Base-by-base conservation (phyloP, 2,113 vertebrate species). In the Thamnophis sirtalis region DNA sequence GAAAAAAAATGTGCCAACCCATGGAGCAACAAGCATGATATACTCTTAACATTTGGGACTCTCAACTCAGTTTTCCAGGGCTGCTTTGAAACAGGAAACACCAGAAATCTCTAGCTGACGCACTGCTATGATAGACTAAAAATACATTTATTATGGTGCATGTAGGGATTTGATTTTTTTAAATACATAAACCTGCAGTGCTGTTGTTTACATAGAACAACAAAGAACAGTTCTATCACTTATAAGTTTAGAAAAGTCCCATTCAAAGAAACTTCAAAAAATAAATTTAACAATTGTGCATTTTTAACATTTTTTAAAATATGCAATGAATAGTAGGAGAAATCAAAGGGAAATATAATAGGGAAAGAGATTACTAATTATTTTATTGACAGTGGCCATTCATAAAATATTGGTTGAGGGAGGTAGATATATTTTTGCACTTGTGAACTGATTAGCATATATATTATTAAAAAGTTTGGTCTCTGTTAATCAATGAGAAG, bases 11-110 rank as follows among this genome's bases (percentile, higher is more conserved):
- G 93, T 86, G 80, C 84, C 84, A 95, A 51, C 73, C 55, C 80
- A 68, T 33, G 73, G 63, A 92, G 58, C 94, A 93, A 95, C 15
- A 95, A 84, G 68, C 53, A 38, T 24, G 43, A 96, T 93, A 92
- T 68, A 80, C 49, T 49, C 4, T 58, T 10, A 93, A 93, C 91
- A 93, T 3, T 87, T 21, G 87, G 87, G 92, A 94, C 93, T 89
- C 15, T 86, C 73, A 90, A 89, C 0, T 89, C 92, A 85, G 2
- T 93, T 94, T 95, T 93, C 95, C 88, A 91, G 92, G 92, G 92
- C 90, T 58, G 84, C 93, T 95, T 93, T 94, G 93, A 96, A 92
- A 93, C 92, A 95, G 95, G 94, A 92, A 88, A 91, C 17, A 84
- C 92, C 24, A 58, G 51, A 48, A 91, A 0, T 92, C 85, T 55